Evolutionary conservation across 1,140 invertebrate species (phyloP), one percentile per base, ranked within the genome.

Genomic region (Halictus rubicundus): DNA sequence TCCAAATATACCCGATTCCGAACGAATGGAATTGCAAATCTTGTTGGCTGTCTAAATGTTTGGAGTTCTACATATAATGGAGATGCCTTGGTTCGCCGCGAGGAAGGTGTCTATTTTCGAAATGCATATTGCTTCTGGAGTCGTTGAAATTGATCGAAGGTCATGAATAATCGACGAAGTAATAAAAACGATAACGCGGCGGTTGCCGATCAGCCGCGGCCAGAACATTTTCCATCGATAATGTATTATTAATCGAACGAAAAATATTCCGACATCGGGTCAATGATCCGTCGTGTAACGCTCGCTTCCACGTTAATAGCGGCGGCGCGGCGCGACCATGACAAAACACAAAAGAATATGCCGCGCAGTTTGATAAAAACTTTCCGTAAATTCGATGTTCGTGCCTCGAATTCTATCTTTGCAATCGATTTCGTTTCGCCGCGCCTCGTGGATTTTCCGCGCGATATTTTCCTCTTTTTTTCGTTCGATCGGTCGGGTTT

Each of bases 341-440:
- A 21, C 5, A n/a, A 21, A 57, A 57, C 19, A n/a, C 19, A 21
- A 9, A 19, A 19, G 32, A 42, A 32, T 23, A n/a, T 5, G n/a
- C 25, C 25, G 49, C 59, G 21, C n/a, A 59, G 32, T 78, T 70
- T 78, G 71, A 78, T 78, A 78, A 78, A 32, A 66, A 59, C 25
- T n/a, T 71, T 25, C 68, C 59, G 32, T 78, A 60, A 77, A 71
- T 70, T 49, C 75, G 68, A 16, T 61, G 68, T 60, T 52, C 68
- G 59, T 52, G 59, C 68, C 63, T 71, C 59, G 69, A 78, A 63
- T 78, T 78, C 63, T 27, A 78, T 42, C 66, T 27, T 21, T 78
- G 39, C 61, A 25, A 57, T 77, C 75, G 39, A 21, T 68, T 60
- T 69, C 63, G 32, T 19, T 39, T 8, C 39, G 39, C 37, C 12